A percentile compares a stretch with the other conserved stretches of the same genome.
Conservation (phyloP, 2,113 vertebrate genomes). For the Galbula dea region DNA sequence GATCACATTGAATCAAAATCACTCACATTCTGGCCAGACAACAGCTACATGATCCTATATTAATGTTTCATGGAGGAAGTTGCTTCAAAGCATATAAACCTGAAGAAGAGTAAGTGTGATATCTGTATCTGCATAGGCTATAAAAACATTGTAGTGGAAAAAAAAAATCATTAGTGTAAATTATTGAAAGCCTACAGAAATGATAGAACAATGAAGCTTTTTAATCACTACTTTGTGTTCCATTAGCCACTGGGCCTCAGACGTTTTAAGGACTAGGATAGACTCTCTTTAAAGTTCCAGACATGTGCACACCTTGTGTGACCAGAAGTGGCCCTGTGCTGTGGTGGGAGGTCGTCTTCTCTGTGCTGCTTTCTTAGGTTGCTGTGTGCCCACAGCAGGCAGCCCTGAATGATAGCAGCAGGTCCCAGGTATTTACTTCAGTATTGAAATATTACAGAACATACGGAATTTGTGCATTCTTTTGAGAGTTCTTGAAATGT, state of each 20-base stretch:
- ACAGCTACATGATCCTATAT: not conserved
- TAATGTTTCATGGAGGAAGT: not conserved
- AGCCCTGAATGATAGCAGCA: not conserved
- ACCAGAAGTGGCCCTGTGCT: fast-evolving
- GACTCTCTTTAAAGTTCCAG: no score
- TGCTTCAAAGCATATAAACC: not conserved
- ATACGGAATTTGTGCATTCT: not conserved
- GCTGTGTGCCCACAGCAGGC: no score
- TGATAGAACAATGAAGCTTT: not conserved
- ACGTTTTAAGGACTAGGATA: not conserved
- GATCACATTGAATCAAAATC: not conserved
- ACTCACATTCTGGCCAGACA: not conserved
- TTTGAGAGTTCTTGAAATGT: not conserved
- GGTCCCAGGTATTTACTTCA: not conserved
- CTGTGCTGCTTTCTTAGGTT: not conserved
- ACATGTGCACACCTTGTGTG: fast-evolving
- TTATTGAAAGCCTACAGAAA: not conserved
- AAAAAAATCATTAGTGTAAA: not conserved
- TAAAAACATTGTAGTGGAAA: not conserved
- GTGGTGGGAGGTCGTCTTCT: not conserved
- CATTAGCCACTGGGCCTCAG: not conserved
- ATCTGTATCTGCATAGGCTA: not conserved
- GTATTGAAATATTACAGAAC: not conserved
- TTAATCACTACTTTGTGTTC: not conserved
- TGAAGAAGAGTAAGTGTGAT: not conserved